Percentiles rank a stretch among this genome's conserved stretches.
Evolutionary conservation across 1,140 invertebrate species (phyloP).

Genomic region (Eupeodes corollae): DNA sequence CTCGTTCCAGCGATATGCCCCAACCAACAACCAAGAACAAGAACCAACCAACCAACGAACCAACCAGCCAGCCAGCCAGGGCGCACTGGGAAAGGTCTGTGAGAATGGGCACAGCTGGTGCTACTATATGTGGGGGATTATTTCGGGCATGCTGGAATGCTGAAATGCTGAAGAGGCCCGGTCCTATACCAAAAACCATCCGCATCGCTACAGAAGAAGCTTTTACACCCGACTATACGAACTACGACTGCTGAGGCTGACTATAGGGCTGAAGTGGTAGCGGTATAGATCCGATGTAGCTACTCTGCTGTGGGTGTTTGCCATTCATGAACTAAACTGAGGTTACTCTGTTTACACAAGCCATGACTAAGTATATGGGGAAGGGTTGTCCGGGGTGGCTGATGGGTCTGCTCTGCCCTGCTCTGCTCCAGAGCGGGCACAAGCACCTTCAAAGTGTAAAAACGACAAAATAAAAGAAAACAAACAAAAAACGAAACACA

Average conservation of each 20-base stretch:
- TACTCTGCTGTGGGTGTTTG: not conserved
- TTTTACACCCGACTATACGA: not conserved
- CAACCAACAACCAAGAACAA: too few species aligned
- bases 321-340: not conserved
- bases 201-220: not conserved
- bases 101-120: too few species aligned
- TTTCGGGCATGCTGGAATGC: too few species aligned
- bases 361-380: not conserved
- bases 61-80: too few species aligned
- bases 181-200: not conserved
- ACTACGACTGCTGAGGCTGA: not conserved
- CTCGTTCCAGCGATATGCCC: too few species aligned
- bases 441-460: too few species aligned
- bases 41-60: too few species aligned
- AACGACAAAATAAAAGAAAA: too few species aligned
- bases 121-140: too few species aligned
- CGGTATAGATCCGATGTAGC: not conserved
- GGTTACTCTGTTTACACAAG: too few species aligned
- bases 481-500: not conserved
- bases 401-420: not conserved
- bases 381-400: not conserved
- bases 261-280: not conserved
- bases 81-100: too few species aligned
- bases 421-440: not conserved
- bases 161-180: too few species aligned